Base-by-base conservation (phyloP, 1,140 invertebrate species). In the Heliconius hermathena region DNA sequence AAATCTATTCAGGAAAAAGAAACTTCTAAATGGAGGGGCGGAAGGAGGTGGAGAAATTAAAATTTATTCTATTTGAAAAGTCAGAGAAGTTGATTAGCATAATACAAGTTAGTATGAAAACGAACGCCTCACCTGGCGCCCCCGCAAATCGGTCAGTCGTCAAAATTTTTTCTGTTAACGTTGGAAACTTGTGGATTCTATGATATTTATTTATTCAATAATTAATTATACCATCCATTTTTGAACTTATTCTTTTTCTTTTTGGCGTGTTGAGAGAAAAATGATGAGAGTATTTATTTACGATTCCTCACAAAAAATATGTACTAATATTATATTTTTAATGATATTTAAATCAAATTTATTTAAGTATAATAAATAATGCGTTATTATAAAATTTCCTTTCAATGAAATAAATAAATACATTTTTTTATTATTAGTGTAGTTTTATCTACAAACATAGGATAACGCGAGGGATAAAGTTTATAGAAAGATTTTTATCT, bases 1-100 rank as follows among this genome's bases (percentile, higher is more conserved):
- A n/a, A n/a, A n/a, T 88, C 83, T 90, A 88, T 91, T 90, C 83
- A 87, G 86, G 88, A 88, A 93, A 91, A 91, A 92, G 85, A 87
- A 89, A 91, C 85, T 91, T 93, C 83, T 88, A 87, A 92, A 91
- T 82, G 85, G 84, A 79, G 84, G 85, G 83, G 84, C 83, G 82
- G 1, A 29, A 29, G 29, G 29, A 78, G 78, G 81, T 77, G 82
- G 82, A 85, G 89, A 89, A 91, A 91, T 91, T 93, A 89, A 90
- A 90, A 90, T 89, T 88, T 85, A 88, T 90, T 91, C 89, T 88
- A 87, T 91, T 89, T 79, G 85, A 81, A 86, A 89, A 89, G 82
- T 89, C 84, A 80, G 81, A 71, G 77, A 78, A 81, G 78, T 85
- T 85, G 84, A 91, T 92, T 91, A 90, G 84, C 90, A 91, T 92